Percentiles rank a stretch among this genome's conserved stretches.
Evolutionary conservation across 2,797 vertebrate species (phyloP).

Genomic region (Sparus aurata): DNA sequence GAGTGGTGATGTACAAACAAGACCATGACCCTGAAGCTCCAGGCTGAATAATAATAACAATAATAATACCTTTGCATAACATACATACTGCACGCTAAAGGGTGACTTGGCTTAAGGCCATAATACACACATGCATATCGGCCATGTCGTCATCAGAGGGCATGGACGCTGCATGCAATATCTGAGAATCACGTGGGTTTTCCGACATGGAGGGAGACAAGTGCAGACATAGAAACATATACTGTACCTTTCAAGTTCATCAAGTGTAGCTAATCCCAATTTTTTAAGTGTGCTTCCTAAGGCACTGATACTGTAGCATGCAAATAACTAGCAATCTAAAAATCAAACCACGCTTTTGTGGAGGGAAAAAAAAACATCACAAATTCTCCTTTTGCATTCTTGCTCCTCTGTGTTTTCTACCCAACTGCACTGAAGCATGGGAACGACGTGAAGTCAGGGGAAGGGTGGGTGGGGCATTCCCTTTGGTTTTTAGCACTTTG

Average conservation of each 20-base stretch:
- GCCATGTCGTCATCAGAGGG: constrained; percentile 49
- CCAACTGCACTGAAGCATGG: constrained; percentile 52
- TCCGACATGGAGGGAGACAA: constrained; percentile 51
- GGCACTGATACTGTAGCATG: constrained; percentile 61
- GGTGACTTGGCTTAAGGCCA: constrained; percentile 54
- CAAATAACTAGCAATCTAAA: constrained; percentile 44
- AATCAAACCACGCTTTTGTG: constrained; percentile 17
- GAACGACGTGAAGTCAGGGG: constrained; percentile 40
- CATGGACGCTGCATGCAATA: constrained; percentile 70
- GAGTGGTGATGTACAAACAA: constrained; percentile 68
- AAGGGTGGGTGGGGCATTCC: constrained; percentile 51
- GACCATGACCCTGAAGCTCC: constrained; percentile 62
- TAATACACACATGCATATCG: constrained; percentile 71
- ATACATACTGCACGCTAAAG: constrained; percentile 54
- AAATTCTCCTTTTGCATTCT: constrained; percentile 54
- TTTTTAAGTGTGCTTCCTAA: constrained; percentile 29
- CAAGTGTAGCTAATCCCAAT: constrained; percentile 35
- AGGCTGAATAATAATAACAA: constrained; percentile 39
- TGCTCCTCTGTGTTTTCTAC: constrained; percentile 42
- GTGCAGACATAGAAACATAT: constrained; percentile 48
- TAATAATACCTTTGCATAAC: constrained; percentile 60
- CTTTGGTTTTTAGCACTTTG: constrained; percentile 64
- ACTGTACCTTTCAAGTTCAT: constrained; percentile 48
- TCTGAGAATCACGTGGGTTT: constrained; percentile 48
- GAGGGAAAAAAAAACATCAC: constrained; percentile 28